phyloP scores from a whole-genome alignment of 2,113 vertebrate genomes.

The Phylloscopus trochiloides region DNA sequence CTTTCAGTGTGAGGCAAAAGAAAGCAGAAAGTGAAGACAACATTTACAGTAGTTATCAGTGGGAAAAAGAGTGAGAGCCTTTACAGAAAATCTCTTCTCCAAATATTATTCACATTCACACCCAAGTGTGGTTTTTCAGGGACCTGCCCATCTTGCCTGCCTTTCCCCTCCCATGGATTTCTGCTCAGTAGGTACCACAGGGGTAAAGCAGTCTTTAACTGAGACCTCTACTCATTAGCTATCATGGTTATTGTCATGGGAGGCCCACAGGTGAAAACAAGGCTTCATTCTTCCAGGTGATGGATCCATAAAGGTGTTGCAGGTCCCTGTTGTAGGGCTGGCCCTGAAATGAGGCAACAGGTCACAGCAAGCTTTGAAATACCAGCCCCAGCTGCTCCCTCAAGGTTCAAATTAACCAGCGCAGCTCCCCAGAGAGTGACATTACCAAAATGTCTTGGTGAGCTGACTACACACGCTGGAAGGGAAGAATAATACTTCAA shows the following conservation, averaged over 20 bases:
- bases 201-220: neutral
- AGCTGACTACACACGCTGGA: neutral
- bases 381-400: neutral
- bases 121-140: neutral
- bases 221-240: neutral
- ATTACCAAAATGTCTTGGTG: conserved; percentile 10
- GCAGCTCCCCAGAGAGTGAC: neutral
- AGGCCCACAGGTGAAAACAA: neutral
- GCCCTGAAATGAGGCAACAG: neutral
- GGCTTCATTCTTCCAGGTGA: neutral
- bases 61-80: neutral
- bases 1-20: neutral
- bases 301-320: rapidly evolving
- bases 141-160: neutral
- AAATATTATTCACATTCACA: neutral
- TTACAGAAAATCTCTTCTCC: neutral
- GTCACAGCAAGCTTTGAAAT: neutral
- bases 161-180: neutral
- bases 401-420: neutral
- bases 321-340: neutral
- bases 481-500: conserved; percentile 25
- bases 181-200: neutral
- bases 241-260: neutral
- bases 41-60: neutral
- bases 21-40: neutral